phyloP scores from a whole-genome alignment of 1,140 invertebrate genomes.

The Leptinotarsa defecta region DNA sequence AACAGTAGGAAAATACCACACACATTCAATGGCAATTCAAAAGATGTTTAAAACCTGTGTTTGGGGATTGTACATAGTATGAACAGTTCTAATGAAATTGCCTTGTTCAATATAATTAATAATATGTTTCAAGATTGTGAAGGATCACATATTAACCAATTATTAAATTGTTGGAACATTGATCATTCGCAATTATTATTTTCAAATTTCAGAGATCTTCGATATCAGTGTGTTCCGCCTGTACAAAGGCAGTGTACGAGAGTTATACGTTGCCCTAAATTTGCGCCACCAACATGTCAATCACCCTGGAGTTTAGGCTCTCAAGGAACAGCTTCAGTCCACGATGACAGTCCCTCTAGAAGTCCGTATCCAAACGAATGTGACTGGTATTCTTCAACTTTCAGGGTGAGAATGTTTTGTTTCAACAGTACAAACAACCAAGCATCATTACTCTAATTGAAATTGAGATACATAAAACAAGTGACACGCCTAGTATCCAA shows the following conservation, averaged over 20 bases:
- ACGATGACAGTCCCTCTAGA: constrained; percentile 34
- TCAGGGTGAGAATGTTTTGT: constrained; percentile 26
- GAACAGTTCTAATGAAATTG: too few species aligned
- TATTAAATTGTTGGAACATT: neutral
- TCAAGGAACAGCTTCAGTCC: constrained; percentile 39
- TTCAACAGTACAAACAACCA: too few species aligned
- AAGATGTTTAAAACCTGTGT: too few species aligned
- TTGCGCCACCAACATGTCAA: constrained; percentile 20
- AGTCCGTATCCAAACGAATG: constrained; percentile 30
- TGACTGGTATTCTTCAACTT: constrained; percentile 39
- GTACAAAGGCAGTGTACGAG: neutral
- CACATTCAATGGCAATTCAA: too few species aligned
- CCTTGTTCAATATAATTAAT: too few species aligned
- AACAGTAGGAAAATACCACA: too few species aligned
- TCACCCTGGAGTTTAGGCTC: constrained; percentile 46
- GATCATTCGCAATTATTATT: neutral
- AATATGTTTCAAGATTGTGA: too few species aligned
- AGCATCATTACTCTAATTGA: too few species aligned
- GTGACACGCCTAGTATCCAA: too few species aligned
- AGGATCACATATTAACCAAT: too few species aligned
- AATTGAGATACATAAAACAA: too few species aligned
- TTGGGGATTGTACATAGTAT: too few species aligned
- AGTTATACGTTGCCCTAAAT: neutral
- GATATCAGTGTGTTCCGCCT: neutral
- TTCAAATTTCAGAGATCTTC: neutral